Percentiles rank a stretch among this genome's conserved stretches.
These are phyloP conservation scores for Macrophya alboannulata DNA, from an alignment of 2,888 invertebrate species.

Conservation along the genomic window DNA sequence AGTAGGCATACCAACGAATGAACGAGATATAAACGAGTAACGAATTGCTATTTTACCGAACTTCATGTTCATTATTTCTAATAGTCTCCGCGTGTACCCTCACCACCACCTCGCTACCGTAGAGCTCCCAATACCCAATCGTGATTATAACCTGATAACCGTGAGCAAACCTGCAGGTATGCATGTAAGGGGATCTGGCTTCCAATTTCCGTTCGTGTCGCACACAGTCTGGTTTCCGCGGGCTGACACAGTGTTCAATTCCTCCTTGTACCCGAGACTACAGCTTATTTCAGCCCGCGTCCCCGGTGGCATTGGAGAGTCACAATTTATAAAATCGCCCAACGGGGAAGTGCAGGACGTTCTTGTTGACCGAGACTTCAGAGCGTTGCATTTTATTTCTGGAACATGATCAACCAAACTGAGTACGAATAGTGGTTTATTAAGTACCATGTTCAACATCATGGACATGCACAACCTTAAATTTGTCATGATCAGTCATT, in stretches of 20 bases:
- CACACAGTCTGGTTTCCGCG: slow-evolving; percentile 70
- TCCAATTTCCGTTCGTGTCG: slow-evolving; percentile 73
- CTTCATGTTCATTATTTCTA: too few relatives aligned
- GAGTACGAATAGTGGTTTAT: neutral
- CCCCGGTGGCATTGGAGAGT: slow-evolving; percentile 65
- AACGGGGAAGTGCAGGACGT: slow-evolving; percentile 66
- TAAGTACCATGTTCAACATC: too few relatives aligned
- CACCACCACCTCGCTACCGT: too few relatives aligned
- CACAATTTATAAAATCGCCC: slow-evolving; percentile 67
- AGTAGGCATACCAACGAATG: too few relatives aligned
- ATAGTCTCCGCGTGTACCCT: too few relatives aligned
- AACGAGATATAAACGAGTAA: too few relatives aligned
- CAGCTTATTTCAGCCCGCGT: slow-evolving; percentile 71
- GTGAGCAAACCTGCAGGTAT: slow-evolving; percentile 73
- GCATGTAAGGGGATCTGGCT: slow-evolving; percentile 74
- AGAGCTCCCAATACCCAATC: slow-evolving; percentile 56
- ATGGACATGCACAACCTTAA: too few relatives aligned
- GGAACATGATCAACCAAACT: slow-evolving; percentile 50
- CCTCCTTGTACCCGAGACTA: slow-evolving; percentile 69
- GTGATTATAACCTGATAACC: slow-evolving; percentile 69
- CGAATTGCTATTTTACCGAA: too few relatives aligned
- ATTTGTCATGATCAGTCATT: too few relatives aligned
- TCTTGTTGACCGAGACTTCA: slow-evolving; percentile 67
- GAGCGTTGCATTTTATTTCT: slow-evolving; percentile 72
- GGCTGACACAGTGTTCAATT: slow-evolving; percentile 60